These are phyloP conservation scores for Pseudomyrmex pallidus DNA, from an alignment of 1,140 invertebrate species.

Conservation along the genomic window DNA sequence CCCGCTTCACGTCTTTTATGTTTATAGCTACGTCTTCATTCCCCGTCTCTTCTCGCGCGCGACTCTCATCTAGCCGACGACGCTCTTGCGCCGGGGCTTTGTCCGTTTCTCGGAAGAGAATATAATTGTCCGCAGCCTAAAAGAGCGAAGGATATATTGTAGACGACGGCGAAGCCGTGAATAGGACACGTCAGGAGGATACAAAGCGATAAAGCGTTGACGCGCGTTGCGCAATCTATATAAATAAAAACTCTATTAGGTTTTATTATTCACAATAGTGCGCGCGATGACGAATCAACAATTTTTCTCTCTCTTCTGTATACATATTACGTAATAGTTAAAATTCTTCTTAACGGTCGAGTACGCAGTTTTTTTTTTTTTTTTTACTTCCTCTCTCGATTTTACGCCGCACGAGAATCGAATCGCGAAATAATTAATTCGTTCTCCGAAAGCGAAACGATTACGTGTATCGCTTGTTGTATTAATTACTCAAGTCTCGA, in stretches of 20 bases:
- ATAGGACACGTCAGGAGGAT: not conserved
- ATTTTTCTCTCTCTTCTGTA: not conserved
- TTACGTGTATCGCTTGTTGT: slow-evolving; percentile 26
- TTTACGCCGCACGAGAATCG: slow-evolving; percentile 45
- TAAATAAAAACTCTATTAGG: slow-evolving; percentile 6
- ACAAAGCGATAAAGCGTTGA: slow-evolving; percentile 11
- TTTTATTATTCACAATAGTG: not conserved
- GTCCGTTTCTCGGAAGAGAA: slow-evolving; percentile 35
- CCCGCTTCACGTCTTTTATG: slow-evolving; percentile 60
- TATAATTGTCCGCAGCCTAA: slow-evolving; percentile 15
- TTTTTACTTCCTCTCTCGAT: not conserved
- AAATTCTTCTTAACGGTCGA: not conserved
- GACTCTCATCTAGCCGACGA: slow-evolving; percentile 22
- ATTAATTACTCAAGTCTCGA: slow-evolving; percentile 39
- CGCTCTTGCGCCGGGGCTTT: slow-evolving; percentile 13
- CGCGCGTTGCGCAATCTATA: slow-evolving; percentile 23
- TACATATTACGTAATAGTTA: not conserved
- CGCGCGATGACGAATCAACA: not conserved
- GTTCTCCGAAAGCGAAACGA: slow-evolving; percentile 4
- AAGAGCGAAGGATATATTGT: slow-evolving; percentile 42
- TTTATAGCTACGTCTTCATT: slow-evolving; percentile 62
- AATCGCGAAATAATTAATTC: slow-evolving; percentile 9
- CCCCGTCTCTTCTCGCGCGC: slow-evolving; percentile 12
- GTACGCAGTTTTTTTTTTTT: no score
- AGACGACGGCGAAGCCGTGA: not conserved